Conservation (phyloP, 1,140 invertebrate species). For the Sycophila sp. region DNA sequence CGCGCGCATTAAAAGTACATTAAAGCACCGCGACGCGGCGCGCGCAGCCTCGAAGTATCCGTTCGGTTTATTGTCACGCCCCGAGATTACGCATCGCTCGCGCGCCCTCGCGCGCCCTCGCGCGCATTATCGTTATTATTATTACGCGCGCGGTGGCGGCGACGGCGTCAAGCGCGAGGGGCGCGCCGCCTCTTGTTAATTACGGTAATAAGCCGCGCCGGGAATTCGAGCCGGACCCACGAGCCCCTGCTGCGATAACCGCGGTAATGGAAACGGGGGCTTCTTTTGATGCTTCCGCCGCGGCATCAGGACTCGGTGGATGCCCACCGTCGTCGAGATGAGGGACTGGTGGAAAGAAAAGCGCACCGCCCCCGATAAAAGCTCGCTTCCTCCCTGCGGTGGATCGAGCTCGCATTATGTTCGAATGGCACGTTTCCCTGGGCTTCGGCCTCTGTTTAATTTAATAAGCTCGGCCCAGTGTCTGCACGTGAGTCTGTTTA, state of each 20-base stretch:
- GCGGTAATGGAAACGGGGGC: slow-evolving; percentile 19
- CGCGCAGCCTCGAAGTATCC: background rate
- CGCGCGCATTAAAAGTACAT: slow-evolving; percentile 35
- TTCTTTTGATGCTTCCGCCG: slow-evolving; percentile 19
- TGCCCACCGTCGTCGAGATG: too few relatives aligned
- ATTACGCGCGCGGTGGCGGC: background rate
- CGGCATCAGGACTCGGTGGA: background rate
- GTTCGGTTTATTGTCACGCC: slow-evolving; percentile 28
- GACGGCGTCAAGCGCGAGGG: background rate
- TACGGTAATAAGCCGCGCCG: slow-evolving; percentile 31
- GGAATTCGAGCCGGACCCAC: background rate
- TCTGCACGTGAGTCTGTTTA: too few relatives aligned
- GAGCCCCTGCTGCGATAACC: slow-evolving; percentile 23
- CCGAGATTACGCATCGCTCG: slow-evolving; percentile 4
- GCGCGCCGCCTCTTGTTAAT: slow-evolving; percentile 25
- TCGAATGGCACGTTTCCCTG: too few relatives aligned
- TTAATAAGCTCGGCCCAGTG: too few relatives aligned
- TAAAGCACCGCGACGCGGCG: background rate
- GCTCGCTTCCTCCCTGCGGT: too few relatives aligned
- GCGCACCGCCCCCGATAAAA: too few relatives aligned
- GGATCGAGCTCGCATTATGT: too few relatives aligned
- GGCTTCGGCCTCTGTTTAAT: too few relatives aligned
- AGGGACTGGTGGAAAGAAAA: too few relatives aligned
- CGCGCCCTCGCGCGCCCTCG: background rate
- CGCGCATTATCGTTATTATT: slow-evolving; percentile 15